Evolutionary conservation across 1,140 invertebrate genomes (phyloP), one percentile per base, ranked within the genome.

Genomic region (Notospermus geniculatus): DNA sequence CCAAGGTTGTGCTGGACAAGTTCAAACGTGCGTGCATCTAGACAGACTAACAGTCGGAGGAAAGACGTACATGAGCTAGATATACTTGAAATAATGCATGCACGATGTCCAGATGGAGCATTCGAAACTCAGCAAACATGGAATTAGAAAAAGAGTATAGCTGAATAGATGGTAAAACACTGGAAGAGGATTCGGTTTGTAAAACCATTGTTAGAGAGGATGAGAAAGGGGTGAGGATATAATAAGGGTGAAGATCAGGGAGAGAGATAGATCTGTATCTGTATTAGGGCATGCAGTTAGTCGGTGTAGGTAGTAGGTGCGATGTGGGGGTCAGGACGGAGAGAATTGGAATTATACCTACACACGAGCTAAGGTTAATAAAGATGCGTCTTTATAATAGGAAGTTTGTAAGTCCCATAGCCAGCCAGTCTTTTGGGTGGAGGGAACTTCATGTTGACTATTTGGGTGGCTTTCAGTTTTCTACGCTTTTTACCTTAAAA

Each of bases 321-420:
- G 39, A 43, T 19, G 19, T 11, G 19, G 39, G 25, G 46, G 25
- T 36, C 4, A 36, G 32, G 46, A 7, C 25, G 46, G 4, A 23
- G 25, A 50, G 25, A 7, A 50, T 9, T 50, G 25, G n/a, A 50
- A 50, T 50, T 9, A 50, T 23, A 27, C n/a, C n/a, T 50, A 50
- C 19, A 50, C 25, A 23, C 25, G 46, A n/a, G 46, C 46, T 5
- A 23, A n/a, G 19, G 25, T 50, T 50, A 27, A 50, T 50, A 50
- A n/a, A 50, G n/a, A 19, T 50, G 46, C n/a, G 46, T 50, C 46
- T 50, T 50, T 50, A 50, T 50, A n/a, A 50, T n/a, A 23, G 46
- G 46, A 27, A 50, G 46, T 50, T 50, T 50, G 9, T 27, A 19
- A n/a, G 25, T 36, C 32, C 15, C 32, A 36, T 36, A 36, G 32